These are phyloP conservation scores for Oceanodroma tethys DNA, from an alignment of 2,113 vertebrate genomes.

Conservation along the genomic window DNA sequence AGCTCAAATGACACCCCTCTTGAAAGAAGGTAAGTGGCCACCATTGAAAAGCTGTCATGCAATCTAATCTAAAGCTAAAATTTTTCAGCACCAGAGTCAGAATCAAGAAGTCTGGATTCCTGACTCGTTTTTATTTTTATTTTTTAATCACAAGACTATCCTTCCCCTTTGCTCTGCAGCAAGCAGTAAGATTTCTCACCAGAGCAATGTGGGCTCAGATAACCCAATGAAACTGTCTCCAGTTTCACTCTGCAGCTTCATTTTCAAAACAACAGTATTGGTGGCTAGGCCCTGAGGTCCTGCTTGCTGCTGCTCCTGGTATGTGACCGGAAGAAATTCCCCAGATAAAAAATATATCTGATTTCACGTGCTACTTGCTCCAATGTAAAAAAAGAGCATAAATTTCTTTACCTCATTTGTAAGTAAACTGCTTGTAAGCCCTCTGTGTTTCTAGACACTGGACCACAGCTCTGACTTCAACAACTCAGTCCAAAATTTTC, in stretches of 20 bases:
- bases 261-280: neutral
- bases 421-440: neutral
- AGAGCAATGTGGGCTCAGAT: neutral
- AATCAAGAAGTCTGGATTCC: neutral
- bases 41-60: neutral
- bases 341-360: neutral
- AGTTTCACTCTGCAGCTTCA: neutral
- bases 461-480: neutral
- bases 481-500: neutral
- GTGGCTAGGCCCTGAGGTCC: neutral
- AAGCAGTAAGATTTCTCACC: neutral
- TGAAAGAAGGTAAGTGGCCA: neutral
- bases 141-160: neutral
- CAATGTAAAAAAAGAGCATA: neutral
- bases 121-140: neutral
- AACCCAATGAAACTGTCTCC: conserved; percentile 15
- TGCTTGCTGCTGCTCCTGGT: neutral
- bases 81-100: neutral
- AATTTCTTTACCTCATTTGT: neutral
- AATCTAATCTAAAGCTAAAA: neutral
- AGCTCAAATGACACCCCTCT: neutral
- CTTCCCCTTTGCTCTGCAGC: neutral
- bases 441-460: neutral
- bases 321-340: neutral
- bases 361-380: neutral